Percentiles rank a stretch among this genome's conserved stretches.
These are phyloP conservation scores for Nothobranchius furzeri DNA, from an alignment of 2,113 vertebrate genomes.

Conservation along the genomic window DNA sequence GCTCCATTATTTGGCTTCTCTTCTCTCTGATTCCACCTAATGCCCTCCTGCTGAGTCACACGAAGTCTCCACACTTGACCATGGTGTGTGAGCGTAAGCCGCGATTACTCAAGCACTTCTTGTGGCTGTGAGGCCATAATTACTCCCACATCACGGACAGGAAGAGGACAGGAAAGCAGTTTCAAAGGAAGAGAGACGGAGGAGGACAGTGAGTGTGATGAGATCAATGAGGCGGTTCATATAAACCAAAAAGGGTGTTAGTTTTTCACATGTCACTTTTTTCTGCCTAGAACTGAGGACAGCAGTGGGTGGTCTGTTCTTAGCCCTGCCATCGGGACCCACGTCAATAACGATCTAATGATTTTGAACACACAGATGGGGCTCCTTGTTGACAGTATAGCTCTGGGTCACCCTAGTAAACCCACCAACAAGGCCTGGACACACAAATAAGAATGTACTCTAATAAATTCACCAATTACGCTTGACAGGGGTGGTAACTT, in stretches of 20 bases:
- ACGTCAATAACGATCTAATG: slow-evolving; percentile 59
- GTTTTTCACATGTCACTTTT: not conserved
- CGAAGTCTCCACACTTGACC: slow-evolving; percentile 41
- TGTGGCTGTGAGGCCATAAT: slow-evolving; percentile 61
- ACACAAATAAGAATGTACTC: not conserved
- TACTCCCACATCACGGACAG: slow-evolving; percentile 50
- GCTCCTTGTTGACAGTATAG: slow-evolving; percentile 20
- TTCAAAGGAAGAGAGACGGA: slow-evolving; percentile 2
- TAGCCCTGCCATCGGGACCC: slow-evolving; percentile 9
- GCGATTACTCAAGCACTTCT: slow-evolving; percentile 37
- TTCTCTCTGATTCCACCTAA: slow-evolving; percentile 1
- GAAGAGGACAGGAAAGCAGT: slow-evolving; percentile 5
- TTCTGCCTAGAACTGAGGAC: slow-evolving; percentile 12
- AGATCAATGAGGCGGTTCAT: too few relatives aligned
- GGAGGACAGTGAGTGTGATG: not conserved
- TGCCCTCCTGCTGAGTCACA: slow-evolving; percentile 53
- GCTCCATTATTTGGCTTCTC: slow-evolving; percentile 8
- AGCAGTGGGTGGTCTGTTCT: slow-evolving; percentile 41
- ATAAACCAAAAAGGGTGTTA: too few relatives aligned
- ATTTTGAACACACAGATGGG: slow-evolving; percentile 65
- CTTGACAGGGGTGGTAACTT: slow-evolving; percentile 38
- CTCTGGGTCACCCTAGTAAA: slow-evolving; percentile 42
- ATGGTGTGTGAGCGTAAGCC: slow-evolving; percentile 58
- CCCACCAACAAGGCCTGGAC: too few relatives aligned
- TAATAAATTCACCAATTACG: slow-evolving; percentile 33